Percentiles rank a stretch among this genome's conserved stretches.
Conservation (phyloP, 2,888 invertebrate genomes). For the Papilio elwesi region DNA sequence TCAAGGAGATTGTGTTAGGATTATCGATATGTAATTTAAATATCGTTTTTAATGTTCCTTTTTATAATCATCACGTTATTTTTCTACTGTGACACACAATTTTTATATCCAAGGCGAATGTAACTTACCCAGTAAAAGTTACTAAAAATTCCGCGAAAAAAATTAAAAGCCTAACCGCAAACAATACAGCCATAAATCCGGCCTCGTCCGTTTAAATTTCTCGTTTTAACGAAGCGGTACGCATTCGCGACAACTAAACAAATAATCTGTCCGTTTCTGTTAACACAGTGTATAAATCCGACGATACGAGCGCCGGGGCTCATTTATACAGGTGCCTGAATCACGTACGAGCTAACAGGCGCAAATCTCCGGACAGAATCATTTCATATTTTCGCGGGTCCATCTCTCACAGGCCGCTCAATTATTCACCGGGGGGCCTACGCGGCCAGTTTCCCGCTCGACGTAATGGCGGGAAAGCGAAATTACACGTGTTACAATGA, state of each 20-base stretch:
- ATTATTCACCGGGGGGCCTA: slow-evolving; percentile 70
- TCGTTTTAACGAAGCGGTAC: slow-evolving; percentile 42
- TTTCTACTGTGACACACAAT: too few relatives aligned
- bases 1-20: slow-evolving; percentile 11
- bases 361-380: slow-evolving; percentile 66
- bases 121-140: not conserved
- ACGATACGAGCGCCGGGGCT: slow-evolving; percentile 50
- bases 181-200: slow-evolving; percentile 33
- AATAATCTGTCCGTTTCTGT: slow-evolving; percentile 42
- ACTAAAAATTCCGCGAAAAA: slow-evolving; percentile 13
- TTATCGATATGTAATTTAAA: not conserved
- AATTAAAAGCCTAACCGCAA: slow-evolving; percentile 28
- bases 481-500: slow-evolving; percentile 81
- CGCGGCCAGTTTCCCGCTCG: slow-evolving; percentile 58
- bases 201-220: slow-evolving; percentile 22
- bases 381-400: slow-evolving; percentile 78
- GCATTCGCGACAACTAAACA: slow-evolving; percentile 43
- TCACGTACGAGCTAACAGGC: slow-evolving; percentile 52
- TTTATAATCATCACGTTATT: not conserved
- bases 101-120: too few relatives aligned
- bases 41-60: not conserved
- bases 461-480: slow-evolving; percentile 77
- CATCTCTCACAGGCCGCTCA: slow-evolving; percentile 73
- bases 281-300: slow-evolving; percentile 45
- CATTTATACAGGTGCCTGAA: slow-evolving; percentile 59